phyloP scores from a whole-genome alignment of 2,888 invertebrate species.

The Macrosoma leucophasiata region DNA sequence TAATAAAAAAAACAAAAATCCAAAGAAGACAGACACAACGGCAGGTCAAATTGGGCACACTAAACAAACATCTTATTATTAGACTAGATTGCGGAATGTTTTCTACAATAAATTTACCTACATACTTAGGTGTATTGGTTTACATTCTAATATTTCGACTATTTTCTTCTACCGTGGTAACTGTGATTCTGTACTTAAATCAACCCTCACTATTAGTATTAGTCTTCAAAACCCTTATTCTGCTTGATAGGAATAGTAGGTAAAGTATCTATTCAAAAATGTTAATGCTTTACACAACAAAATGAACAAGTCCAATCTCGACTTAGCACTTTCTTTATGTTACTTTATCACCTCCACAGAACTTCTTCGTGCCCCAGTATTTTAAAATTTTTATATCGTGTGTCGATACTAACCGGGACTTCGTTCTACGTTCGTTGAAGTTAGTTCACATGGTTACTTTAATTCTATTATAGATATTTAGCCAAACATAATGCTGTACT shows the following conservation, averaged over 20 bases:
- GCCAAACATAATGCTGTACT: neutral
- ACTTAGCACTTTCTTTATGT: neutral
- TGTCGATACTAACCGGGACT: constrained; percentile 1
- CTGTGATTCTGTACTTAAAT: too few species aligned
- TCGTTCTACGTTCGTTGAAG: neutral
- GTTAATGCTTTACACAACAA: neutral
- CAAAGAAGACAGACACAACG: constrained; percentile 23
- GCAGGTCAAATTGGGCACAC: constrained; percentile 23
- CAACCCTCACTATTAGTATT: too few species aligned
- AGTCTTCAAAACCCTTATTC: too few species aligned
- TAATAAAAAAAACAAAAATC: constrained; percentile 4
- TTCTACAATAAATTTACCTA: constrained; percentile 35
- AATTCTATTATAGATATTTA: constrained; percentile 1
- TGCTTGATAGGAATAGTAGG: too few species aligned
- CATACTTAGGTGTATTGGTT: too few species aligned
- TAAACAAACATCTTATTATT: constrained; percentile 41
- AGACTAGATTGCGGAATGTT: constrained; percentile 66
- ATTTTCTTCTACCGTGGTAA: too few species aligned
- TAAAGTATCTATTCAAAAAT: constrained; percentile 10
- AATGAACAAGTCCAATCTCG: too few species aligned
- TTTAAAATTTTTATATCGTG: constrained; percentile 4
- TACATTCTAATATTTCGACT: too few species aligned
- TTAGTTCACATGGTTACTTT: neutral
- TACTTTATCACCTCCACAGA: neutral
- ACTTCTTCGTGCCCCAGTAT: constrained; percentile 5